Base-by-base conservation (phyloP, 2,888 invertebrate genomes). In the Blastobasis adustella region DNA sequence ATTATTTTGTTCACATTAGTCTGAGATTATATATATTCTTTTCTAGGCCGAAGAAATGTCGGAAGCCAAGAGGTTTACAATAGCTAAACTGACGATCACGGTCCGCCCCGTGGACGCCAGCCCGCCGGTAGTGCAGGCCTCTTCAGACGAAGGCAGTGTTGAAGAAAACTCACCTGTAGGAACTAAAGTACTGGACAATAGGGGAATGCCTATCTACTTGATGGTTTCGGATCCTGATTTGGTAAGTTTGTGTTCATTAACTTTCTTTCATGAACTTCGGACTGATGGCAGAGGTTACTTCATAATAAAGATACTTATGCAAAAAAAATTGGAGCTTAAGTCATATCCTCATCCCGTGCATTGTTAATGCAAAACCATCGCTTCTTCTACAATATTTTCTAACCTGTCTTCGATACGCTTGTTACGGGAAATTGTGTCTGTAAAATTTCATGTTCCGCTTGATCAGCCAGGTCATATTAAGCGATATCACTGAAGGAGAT, bases 101-200 rank as follows among this genome's bases (percentile, higher is more conserved):
- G 95, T 97, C 0, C 93, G 95, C 57, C 95, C 96, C 0, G 95
- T 96, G 0, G 96, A 97, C 77, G 93, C 95, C 10, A 94, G 94
- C 79, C 96, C 96, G 0, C 96, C 96, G 0, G 92, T 93, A 37
- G 93, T 96, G 49, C 83, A 89, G 5, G 91, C 95, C 0, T 91
- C 94, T 0, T 89, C 93, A 0, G 89, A 91, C 23, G 94, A 95
- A 66, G 96, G 96, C 0, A 91, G 90, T 64, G 96, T 96, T 0
- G 93, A 95, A 66, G 96, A 97, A 75, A 96, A 96, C 72, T 94
- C 96, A 0, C 92, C 95, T 0, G 90, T 94, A 49, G 96, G 96
- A n/a, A 96, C 96, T 4, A 91, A 91, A 69, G 94, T 97, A 4
- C 71, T 94, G 49, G 94, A 95, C 66, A 71, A 72, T 0, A 82